Conservation (phyloP, 1,140 invertebrate genomes). For the Pseudomyrmex sp. region DNA sequence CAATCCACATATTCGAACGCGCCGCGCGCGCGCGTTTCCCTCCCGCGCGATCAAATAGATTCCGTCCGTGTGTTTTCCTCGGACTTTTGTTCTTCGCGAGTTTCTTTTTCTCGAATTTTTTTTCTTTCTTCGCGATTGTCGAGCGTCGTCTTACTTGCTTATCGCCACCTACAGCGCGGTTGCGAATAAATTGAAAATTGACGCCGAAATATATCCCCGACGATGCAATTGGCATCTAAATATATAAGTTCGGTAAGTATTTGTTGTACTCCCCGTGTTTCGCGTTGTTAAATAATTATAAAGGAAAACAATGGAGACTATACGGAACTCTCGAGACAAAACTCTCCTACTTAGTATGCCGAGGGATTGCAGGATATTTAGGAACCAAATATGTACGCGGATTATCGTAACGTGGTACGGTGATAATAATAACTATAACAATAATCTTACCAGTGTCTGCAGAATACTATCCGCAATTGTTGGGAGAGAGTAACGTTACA, state of each 20-base stretch:
- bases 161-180: background rate
- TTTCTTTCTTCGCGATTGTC: conserved; percentile 36
- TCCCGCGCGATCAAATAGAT: conserved; percentile 58
- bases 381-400: conserved; percentile 30
- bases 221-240: conserved; percentile 4
- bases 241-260: background rate
- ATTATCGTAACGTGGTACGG: conserved; percentile 52
- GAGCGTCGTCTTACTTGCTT: conserved; percentile 7
- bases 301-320: background rate
- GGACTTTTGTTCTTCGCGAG: conserved; percentile 36
- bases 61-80: conserved; percentile 29
- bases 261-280: background rate
- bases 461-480: conserved; percentile 36
- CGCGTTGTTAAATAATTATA: conserved; percentile 2
- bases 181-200: conserved; percentile 22
- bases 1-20: conserved; percentile 63
- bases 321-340: conserved; percentile 6
- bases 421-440: conserved; percentile 54
- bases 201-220: background rate
- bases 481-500: conserved; percentile 30
- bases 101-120: background rate
- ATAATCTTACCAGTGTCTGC: conserved; percentile 38
- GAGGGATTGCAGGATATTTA: conserved; percentile 2
- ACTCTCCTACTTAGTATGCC: conserved; percentile 30
- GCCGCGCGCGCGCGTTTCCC: conserved; percentile 18